These are phyloP conservation scores for Sturnira hondurensis DNA, from an alignment of 2,113 vertebrate species.

Conservation along the genomic window DNA sequence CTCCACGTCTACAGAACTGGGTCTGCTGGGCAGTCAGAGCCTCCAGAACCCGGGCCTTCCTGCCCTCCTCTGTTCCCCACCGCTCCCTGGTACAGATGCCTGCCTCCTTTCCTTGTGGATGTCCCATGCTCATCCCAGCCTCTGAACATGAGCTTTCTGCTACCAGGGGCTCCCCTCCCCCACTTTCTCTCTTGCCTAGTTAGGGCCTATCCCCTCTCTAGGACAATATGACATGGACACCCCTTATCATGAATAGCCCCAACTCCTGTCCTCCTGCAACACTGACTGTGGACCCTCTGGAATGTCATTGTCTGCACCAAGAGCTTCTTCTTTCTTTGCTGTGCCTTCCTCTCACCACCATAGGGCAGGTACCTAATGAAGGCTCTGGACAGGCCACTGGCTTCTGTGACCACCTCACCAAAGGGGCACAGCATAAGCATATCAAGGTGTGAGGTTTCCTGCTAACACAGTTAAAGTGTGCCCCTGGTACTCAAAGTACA, in stretches of 20 bases:
- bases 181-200: neutral
- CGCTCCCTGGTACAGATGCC: neutral
- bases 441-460: neutral
- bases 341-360: neutral
- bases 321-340: neutral
- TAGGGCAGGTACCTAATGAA: neutral
- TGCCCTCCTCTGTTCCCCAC: neutral
- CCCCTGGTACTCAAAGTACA: neutral
- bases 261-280: neutral
- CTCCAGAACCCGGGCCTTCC: neutral
- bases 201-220: neutral
- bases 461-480: fast-evolving
- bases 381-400: neutral
- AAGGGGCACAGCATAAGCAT: fast-evolving
- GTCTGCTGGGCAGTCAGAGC: neutral
- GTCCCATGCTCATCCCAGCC: neutral
- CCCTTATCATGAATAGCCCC: fast-evolving
- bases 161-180: neutral
- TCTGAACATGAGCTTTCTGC: neutral
- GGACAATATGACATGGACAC: no score
- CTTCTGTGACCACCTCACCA: neutral
- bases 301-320: fast-evolving
- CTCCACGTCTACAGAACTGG: neutral
- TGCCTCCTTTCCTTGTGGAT: neutral
- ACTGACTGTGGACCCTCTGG: neutral